Evolutionary conservation across 2,888 invertebrate genomes (phyloP).

Genomic region (Blastobasis adustella): DNA sequence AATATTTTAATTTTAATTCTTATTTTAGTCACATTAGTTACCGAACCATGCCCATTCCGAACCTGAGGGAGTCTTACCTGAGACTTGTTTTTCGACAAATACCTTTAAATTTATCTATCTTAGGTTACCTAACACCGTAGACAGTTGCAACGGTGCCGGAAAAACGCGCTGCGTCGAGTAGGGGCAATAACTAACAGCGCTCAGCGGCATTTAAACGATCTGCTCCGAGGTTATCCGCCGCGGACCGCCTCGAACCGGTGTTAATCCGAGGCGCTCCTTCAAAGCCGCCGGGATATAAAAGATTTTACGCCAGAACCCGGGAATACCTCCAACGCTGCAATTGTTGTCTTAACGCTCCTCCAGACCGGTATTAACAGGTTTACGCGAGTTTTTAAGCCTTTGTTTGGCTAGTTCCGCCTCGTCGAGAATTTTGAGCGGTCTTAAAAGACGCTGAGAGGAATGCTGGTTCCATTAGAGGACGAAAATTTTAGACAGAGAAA

Average conservation of each 20-base stretch:
- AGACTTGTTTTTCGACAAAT: too few relatives aligned
- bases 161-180: conserved; percentile 33
- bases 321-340: conserved; percentile 4
- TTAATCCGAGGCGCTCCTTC: conserved; percentile 23
- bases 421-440: too few relatives aligned
- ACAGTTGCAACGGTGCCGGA: conserved; percentile 13
- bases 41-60: too few relatives aligned
- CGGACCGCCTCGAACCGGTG: conserved; percentile 15
- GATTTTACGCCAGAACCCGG: conserved; percentile 21
- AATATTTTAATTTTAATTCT: too few relatives aligned
- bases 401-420: too few relatives aligned
- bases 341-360: conserved; percentile 5
- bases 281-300: conserved; percentile 22
- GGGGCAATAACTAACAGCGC: conserved; percentile 42
- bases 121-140: too few relatives aligned
- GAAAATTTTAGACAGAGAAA: too few relatives aligned
- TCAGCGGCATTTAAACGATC: conserved; percentile 45
- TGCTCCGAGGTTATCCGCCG: conserved; percentile 37
- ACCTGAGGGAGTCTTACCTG: too few relatives aligned
- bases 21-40: too few relatives aligned
- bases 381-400: neutral
- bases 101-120: too few relatives aligned
- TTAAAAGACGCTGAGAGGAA: too few relatives aligned
- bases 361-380: neutral
- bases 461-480: too few relatives aligned